These are phyloP conservation scores for Nasua narica DNA, from an alignment of 2,797 vertebrate genomes.

Conservation along the genomic window DNA sequence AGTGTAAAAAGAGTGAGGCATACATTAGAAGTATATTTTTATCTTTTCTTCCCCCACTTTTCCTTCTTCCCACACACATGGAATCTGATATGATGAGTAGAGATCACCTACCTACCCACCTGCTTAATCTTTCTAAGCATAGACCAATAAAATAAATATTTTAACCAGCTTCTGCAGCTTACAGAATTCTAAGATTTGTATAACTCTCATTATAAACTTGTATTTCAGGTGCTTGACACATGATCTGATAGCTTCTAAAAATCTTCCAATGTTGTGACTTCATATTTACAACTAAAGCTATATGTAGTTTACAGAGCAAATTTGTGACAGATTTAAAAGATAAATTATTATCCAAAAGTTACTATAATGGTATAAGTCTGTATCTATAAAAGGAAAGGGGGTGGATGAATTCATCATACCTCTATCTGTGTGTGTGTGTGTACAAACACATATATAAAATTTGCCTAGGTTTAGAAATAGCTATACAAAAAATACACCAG, in stretches of 20 bases:
- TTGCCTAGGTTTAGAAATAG: neutral
- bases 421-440: neutral
- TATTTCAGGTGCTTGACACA: neutral
- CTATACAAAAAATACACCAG: neutral
- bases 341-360: neutral
- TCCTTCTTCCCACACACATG: neutral
- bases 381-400: neutral
- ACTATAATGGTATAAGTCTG: neutral
- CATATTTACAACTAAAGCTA: neutral
- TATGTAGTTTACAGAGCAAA: neutral
- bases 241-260: neutral
- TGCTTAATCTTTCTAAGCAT: neutral
- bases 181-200: neutral
- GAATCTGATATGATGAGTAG: neutral
- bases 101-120: neutral
- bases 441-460: rapidly evolving
- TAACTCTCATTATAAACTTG: neutral
- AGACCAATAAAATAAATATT: neutral
- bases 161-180: neutral
- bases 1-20: neutral
- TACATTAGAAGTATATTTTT: neutral
- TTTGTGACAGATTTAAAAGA: neutral
- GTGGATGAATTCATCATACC: neutral
- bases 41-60: neutral
- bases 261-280: neutral